These are phyloP conservation scores for Synergus laeviventris DNA, from an alignment of 2,888 invertebrate species.

Conservation along the genomic window DNA sequence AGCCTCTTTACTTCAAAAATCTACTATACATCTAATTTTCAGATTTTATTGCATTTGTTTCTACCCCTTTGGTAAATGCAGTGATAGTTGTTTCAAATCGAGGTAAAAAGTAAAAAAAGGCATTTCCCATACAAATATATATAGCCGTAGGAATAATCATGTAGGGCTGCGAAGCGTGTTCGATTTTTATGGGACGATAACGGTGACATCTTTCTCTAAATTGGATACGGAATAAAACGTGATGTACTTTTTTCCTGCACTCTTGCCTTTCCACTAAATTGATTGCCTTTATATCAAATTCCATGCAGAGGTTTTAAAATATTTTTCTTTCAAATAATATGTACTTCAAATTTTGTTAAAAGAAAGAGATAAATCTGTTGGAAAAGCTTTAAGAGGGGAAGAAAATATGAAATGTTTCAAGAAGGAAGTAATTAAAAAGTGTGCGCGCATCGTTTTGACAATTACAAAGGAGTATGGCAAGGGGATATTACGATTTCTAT, in stretches of 20 bases:
- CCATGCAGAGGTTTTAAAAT: neutral
- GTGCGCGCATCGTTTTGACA: constrained; percentile 32
- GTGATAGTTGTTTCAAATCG: neutral
- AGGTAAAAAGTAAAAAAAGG: neutral
- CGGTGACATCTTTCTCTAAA: constrained; percentile 28
- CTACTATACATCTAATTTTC: neutral
- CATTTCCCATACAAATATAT: constrained; percentile 10
- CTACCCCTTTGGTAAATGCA: neutral
- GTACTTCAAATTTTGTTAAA: neutral
- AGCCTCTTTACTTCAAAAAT: neutral
- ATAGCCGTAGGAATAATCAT: constrained; percentile 2
- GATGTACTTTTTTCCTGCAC: constrained; percentile 5
- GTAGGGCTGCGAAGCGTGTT: constrained; percentile 5
- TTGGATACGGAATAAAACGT: constrained; percentile 3
- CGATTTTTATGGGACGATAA: constrained; percentile 28
- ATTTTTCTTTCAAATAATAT: neutral
- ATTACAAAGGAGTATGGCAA: constrained; percentile 37
- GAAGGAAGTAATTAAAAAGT: constrained; percentile 34
- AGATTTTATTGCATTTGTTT: neutral
- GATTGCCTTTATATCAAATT: neutral
- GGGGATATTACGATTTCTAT: constrained; percentile 40
- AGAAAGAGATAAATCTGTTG: neutral
- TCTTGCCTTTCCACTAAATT: neutral
- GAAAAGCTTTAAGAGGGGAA: neutral
- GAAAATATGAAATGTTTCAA: constrained; percentile 23